Conservation (phyloP, 2,113 vertebrate genomes). For the Paralichthys olivaceus region DNA sequence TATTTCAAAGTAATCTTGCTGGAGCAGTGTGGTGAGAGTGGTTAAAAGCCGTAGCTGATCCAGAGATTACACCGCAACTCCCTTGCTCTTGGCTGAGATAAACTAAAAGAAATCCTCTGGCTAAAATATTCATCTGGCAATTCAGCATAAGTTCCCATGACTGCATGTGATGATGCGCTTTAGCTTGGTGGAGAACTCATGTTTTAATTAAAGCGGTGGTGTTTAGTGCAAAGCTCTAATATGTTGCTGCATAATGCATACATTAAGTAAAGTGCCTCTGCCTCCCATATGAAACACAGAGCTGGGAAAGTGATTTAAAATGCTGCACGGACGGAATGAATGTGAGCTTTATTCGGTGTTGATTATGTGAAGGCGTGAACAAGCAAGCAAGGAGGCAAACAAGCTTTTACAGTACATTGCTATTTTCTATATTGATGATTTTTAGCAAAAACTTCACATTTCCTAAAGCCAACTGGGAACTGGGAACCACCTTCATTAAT, state of each 20-base stretch:
- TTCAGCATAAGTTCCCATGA: constrained; percentile 20
- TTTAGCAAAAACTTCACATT: background rate
- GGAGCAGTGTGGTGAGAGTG: constrained; percentile 40
- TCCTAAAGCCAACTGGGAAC: constrained; percentile 11
- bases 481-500: background rate
- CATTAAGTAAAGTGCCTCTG: constrained; percentile 30
- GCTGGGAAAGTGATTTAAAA: constrained; percentile 33
- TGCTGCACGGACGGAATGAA: background rate
- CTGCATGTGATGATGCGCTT: constrained; percentile 38
- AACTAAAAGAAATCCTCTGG: constrained; percentile 23
- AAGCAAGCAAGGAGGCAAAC: constrained; percentile 8
- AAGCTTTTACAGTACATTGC: background rate
- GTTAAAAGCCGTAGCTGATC: constrained; percentile 67
- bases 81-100: constrained; percentile 50
- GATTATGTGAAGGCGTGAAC: constrained; percentile 1
- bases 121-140: constrained; percentile 44
- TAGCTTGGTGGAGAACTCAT: constrained; percentile 26
- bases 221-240: constrained; percentile 27
- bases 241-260: constrained; percentile 25
- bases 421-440: background rate
- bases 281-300: constrained; percentile 5
- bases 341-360: constrained; percentile 24
- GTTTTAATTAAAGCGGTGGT: constrained; percentile 50
- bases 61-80: constrained; percentile 63
- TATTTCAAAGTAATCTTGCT: constrained; percentile 67